Evolutionary conservation across 2,888 invertebrate species (phyloP).

Genomic region (Trachelus tabidus): DNA sequence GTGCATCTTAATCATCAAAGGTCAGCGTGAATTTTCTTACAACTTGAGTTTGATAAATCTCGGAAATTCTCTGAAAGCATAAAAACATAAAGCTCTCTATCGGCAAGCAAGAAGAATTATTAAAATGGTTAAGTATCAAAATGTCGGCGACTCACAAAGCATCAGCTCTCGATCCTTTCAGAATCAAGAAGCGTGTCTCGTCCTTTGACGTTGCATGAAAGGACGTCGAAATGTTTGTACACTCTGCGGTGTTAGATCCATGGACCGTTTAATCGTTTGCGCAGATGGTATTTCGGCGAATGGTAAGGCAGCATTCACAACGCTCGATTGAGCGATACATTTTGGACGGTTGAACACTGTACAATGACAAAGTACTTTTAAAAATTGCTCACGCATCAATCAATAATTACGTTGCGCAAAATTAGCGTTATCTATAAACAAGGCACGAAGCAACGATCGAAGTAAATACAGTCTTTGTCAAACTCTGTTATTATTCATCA

Average conservation of each 20-base stretch:
- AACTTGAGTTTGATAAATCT: not conserved
- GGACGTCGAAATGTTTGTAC: constrained; percentile 51
- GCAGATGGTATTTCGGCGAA: constrained; percentile 40
- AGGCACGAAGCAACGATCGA: not conserved
- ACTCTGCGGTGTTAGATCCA: constrained; percentile 24
- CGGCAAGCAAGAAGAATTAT: not conserved
- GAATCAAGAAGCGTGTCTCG: constrained; percentile 46
- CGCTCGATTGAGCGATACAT: not conserved
- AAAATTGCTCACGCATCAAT: not conserved
- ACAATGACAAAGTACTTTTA: not conserved
- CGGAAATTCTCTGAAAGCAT: not conserved
- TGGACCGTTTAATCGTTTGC: constrained; percentile 43
- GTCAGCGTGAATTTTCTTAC: not conserved
- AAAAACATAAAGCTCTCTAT: not conserved
- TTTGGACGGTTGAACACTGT: not conserved
- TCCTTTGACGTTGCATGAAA: constrained; percentile 45
- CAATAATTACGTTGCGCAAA: not conserved
- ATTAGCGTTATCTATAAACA: not conserved
- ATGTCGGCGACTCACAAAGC: constrained; percentile 10
- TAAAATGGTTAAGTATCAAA: constrained; percentile 4
- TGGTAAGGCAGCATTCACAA: constrained; percentile 10
- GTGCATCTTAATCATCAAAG: not conserved
- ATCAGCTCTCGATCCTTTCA: constrained; percentile 40
- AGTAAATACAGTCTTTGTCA: not conserved
- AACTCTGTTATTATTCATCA: not conserved